Base-by-base conservation (phyloP, 2,797 vertebrate genomes). In the Macropus fuliginosus region DNA sequence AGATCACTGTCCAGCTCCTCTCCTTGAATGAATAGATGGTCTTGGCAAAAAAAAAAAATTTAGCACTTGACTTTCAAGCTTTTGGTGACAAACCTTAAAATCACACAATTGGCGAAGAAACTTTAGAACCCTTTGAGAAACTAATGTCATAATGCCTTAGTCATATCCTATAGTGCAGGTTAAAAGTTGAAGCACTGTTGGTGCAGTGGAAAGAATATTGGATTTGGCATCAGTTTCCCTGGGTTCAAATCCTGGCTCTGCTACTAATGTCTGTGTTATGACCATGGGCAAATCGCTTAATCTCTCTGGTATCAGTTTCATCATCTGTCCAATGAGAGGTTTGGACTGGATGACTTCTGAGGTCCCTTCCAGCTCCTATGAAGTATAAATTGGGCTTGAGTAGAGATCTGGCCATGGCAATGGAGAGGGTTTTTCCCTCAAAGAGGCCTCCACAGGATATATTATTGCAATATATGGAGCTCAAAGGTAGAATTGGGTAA, bases 91-190 rank as follows among this genome's bases (percentile, higher is more conserved):
- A 56, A 56, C 46, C 18, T 46, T 40, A 46, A 95, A 95, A 31
- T 52, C 28, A 14, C 21, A 16, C 24, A 54, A 55, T 92, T 50
- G 91, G 40, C 94, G 31, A 24, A 59, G 90, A 87, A 90, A 92
- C 55, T 92, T 90, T 5, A 56, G 40, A 29, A 55, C 59, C 57
- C 34, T 57, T 52, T 57, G 52, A 57, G 56, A 94, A 54, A n/a
- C 10, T 24, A 6, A 0, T 31, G 10, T 5, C 3, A 55, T 34
- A n/a, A 0, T 31, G 10, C 8, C 3, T 57, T 34, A n/a, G 54
- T 50, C 21, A 62, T 10, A 91, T 54, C 50, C 28, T 46, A 21
- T 40, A 24, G 21, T 46, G 40, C 74, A 9, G 6, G 18, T 40
- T 74, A 24, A 74, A 74, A 74, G n/a, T 8, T 40, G n/a, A 74